A percentile compares a stretch with the other conserved stretches of the same genome.
Conservation (phyloP, 2,888 invertebrate genomes). For the Fissipunctia ypsillon region DNA sequence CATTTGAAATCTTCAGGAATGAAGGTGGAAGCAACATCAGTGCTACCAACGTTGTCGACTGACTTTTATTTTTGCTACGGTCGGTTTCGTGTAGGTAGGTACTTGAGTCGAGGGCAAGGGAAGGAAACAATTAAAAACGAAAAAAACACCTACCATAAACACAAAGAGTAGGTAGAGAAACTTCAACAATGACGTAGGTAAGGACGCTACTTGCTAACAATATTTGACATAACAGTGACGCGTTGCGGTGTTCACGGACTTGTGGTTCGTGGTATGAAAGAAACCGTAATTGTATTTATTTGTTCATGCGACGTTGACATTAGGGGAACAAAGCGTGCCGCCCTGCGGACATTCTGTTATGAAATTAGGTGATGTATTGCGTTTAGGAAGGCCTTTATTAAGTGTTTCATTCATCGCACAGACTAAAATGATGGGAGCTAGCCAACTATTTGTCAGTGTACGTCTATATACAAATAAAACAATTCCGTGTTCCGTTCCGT, state of each 20-base stretch:
- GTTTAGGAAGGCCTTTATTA: slow-evolving; percentile 49
- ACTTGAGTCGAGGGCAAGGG: neutral
- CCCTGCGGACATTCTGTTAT: slow-evolving; percentile 56
- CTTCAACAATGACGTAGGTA: neutral
- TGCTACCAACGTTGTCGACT: neutral
- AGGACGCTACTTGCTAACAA: slow-evolving; percentile 36
- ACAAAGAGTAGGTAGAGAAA: neutral
- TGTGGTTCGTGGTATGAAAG: slow-evolving; percentile 40
- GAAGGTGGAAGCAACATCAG: neutral
- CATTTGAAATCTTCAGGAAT: slow-evolving; percentile 8
- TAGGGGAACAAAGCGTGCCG: slow-evolving; percentile 57
- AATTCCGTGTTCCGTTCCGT: too few species aligned
- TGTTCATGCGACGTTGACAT: slow-evolving; percentile 57
- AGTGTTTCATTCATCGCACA: slow-evolving; percentile 60
- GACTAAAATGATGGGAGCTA: slow-evolving; percentile 43
- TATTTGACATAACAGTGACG: slow-evolving; percentile 45
- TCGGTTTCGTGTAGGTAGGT: neutral
- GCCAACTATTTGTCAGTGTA: slow-evolving; percentile 55
- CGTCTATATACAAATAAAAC: slow-evolving; percentile 21
- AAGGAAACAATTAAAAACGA: neutral
- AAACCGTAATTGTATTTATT: slow-evolving; percentile 60
- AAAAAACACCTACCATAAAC: neutral
- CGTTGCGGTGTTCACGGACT: slow-evolving; percentile 30
- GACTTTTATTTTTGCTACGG: neutral
- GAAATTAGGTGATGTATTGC: slow-evolving; percentile 57